A percentile compares a stretch with the other conserved stretches of the same genome.
phyloP scores from a whole-genome alignment of 2,797 vertebrate species.

The Tiaroga cobitis region DNA sequence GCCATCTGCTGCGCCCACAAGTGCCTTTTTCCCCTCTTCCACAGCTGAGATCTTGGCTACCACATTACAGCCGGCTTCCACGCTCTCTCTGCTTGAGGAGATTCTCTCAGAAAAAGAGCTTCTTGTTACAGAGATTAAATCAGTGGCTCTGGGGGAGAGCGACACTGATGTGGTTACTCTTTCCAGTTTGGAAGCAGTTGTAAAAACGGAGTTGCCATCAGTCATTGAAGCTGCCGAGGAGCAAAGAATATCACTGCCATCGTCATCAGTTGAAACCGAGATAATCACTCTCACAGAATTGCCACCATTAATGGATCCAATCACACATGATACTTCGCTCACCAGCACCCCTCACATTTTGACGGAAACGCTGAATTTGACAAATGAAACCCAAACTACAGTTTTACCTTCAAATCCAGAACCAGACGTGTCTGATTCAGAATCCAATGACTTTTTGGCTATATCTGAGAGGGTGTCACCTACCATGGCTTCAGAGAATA shows the following conservation, averaged over 20 bases:
- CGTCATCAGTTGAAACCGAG: constrained; percentile 50
- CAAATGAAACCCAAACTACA: constrained; percentile 59
- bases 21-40: constrained; percentile 54
- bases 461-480: constrained; percentile 58
- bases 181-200: not conserved
- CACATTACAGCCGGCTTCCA: constrained; percentile 44
- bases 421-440: constrained; percentile 60
- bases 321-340: constrained; percentile 61
- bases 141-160: constrained; percentile 32
- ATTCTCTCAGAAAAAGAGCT: constrained; percentile 45
- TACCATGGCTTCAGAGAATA: constrained; percentile 57
- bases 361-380: constrained; percentile 42
- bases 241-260: constrained; percentile 36
- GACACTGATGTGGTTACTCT: constrained; percentile 50
- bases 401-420: constrained; percentile 20
- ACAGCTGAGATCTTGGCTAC: constrained; percentile 44
- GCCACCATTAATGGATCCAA: constrained; percentile 56
- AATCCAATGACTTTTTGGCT: constrained; percentile 54
- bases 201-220: constrained; percentile 54
- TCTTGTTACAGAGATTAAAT: constrained; percentile 5
- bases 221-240: constrained; percentile 59
- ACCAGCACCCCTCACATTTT: constrained; percentile 61
- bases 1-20: constrained; percentile 61
- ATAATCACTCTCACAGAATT: constrained; percentile 60
- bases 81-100: constrained; percentile 37